Percentiles rank a stretch among this genome's conserved stretches.
These are phyloP conservation scores for Monopterus albus DNA, from an alignment of 2,113 vertebrate species.

Conservation along the genomic window DNA sequence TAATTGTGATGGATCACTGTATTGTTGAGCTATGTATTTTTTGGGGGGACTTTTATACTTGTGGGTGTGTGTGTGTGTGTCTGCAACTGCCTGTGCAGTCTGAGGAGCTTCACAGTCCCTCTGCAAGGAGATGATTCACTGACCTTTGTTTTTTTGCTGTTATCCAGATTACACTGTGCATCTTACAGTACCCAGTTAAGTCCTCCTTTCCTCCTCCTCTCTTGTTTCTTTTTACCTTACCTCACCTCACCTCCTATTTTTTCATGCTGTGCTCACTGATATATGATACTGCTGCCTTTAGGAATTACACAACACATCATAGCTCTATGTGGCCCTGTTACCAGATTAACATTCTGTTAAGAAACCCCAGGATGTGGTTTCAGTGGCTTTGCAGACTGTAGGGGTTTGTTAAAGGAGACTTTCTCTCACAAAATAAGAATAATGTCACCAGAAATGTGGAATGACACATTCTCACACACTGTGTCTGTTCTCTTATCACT, in stretches of 20 bases:
- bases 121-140: constrained; percentile 46
- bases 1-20: constrained; percentile 60
- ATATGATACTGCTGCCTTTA: constrained; percentile 17
- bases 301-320: constrained; percentile 41
- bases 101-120: constrained; percentile 12
- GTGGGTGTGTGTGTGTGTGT: constrained; percentile 21
- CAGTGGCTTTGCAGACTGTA: constrained; percentile 20
- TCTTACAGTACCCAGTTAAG: constrained; percentile 46
- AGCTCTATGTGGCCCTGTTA: constrained; percentile 30
- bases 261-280: constrained; percentile 34
- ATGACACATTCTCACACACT: constrained; percentile 35
- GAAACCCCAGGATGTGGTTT: constrained; percentile 69
- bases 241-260: constrained; percentile 41
- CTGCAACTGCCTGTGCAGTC: constrained; percentile 14
- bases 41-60: constrained; percentile 4
- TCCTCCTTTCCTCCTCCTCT: constrained; percentile 16
- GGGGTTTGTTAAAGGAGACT: constrained; percentile 63
- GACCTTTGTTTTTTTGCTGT: constrained; percentile 50
- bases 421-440: constrained; percentile 61
- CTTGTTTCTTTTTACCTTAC: constrained; percentile 28
- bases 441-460: constrained; percentile 52
- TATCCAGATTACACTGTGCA: constrained; percentile 59
- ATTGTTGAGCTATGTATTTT: constrained; percentile 10
- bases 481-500: constrained; percentile 64
- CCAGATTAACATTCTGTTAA: constrained; percentile 60